A percentile compares a stretch with the other conserved stretches of the same genome.
Conservation (phyloP, 2,113 vertebrate species). For the Heterocephalus glaber region DNA sequence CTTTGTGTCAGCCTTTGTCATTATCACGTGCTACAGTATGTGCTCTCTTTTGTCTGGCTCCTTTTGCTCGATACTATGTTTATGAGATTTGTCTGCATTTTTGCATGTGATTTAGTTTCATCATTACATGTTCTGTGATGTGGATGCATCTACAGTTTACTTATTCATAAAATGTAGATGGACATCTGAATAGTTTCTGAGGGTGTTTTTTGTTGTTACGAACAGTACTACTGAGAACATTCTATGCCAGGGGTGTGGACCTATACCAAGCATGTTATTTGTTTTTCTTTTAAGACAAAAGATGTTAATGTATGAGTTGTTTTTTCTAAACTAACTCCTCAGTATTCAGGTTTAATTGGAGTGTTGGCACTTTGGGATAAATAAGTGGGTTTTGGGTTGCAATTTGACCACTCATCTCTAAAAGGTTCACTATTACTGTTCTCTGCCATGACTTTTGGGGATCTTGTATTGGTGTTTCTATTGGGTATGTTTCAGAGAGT, state of each 20-base stretch:
- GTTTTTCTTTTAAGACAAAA: not conserved
- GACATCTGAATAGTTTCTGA: not conserved
- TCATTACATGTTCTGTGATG: not conserved
- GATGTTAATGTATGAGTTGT: not conserved
- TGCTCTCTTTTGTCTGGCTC: not conserved
- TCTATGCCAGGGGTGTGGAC: not conserved
- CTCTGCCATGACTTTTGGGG: not conserved
- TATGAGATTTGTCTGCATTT: not conserved
- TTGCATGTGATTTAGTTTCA: not conserved
- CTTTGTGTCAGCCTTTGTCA: not conserved
- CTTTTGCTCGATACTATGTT: not conserved
- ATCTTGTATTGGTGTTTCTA: not conserved
- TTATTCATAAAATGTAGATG: not conserved
- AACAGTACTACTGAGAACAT: not conserved
- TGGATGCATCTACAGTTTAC: not conserved
- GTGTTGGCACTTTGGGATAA: not conserved
- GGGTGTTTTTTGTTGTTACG: not conserved
- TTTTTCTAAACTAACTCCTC: not conserved
- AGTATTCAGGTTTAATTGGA: not conserved
- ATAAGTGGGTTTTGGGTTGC: not conserved
- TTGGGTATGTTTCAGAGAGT: not conserved
- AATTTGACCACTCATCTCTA: not conserved
- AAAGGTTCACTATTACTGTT: not conserved
- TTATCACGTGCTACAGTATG: not conserved
- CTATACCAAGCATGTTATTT: not conserved